Conservation (phyloP, 2,113 vertebrate genomes). For the Oxygymnocypris stewartii region DNA sequence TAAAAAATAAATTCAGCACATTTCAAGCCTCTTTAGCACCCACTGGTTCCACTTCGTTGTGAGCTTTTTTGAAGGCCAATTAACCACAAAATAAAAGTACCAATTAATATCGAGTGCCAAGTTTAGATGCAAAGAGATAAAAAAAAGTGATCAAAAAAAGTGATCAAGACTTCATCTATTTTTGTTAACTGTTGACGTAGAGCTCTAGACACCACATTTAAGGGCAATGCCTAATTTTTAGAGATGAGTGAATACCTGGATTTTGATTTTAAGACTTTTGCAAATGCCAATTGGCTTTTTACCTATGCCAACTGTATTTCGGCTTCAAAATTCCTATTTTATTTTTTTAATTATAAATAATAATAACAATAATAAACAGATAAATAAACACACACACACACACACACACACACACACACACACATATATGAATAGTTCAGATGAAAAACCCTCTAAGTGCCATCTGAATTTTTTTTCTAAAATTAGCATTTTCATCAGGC, state of each 20-base stretch:
- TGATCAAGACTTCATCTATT: neutral
- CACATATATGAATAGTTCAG: too few species aligned
- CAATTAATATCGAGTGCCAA: slow-evolving; percentile 12
- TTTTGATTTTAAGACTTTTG: neutral
- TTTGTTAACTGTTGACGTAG: neutral
- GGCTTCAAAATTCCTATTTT: too few species aligned
- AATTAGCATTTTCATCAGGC: too few species aligned
- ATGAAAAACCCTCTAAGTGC: too few species aligned
- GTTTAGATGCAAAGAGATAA: neutral
- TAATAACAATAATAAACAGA: too few species aligned
- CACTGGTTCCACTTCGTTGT: slow-evolving; percentile 3
- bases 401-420: too few species aligned
- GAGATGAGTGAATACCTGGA: neutral
- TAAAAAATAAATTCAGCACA: slow-evolving; percentile 11
- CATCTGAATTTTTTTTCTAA: too few species aligned
- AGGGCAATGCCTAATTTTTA: neutral
- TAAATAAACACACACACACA: too few species aligned
- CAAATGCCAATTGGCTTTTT: too few species aligned
- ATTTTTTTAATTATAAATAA: too few species aligned
- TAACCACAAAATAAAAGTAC: slow-evolving; percentile 14
- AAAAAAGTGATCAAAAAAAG: neutral
- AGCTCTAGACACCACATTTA: neutral
- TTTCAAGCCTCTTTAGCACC: slow-evolving; percentile 12
- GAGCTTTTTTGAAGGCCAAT: slow-evolving; percentile 27
- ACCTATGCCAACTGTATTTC: too few species aligned